A percentile compares a stretch with the other conserved stretches of the same genome.
These are phyloP conservation scores for Daktulosphaira vitifoliae DNA, from an alignment of 1,140 invertebrate genomes.

Conservation along the genomic window DNA sequence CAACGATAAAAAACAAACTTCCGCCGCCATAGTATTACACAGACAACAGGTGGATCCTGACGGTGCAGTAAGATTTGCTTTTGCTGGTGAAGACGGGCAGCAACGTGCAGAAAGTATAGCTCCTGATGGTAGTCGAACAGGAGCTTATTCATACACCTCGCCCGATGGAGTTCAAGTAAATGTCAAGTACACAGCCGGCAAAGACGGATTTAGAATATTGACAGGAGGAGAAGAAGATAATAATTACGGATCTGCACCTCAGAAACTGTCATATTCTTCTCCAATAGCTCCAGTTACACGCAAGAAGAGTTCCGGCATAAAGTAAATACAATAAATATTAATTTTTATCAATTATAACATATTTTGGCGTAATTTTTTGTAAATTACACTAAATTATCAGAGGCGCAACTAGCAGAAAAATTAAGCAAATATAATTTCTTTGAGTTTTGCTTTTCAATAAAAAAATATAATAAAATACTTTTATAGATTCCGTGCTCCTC, in stretches of 20 bases:
- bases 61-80: conserved; percentile 54
- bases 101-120: conserved; percentile 55
- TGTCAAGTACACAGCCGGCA: conserved; percentile 48
- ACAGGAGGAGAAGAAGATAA: conserved; percentile 42
- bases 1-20: no score
- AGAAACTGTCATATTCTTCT: not conserved
- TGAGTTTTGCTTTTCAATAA: no score
- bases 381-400: no score
- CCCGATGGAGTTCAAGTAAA: conserved; percentile 50
- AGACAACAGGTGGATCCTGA: conserved; percentile 46
- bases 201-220: conserved; percentile 44
- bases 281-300: no score
- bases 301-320: not conserved
- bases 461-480: no score
- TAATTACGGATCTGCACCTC: not conserved
- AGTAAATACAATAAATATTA: not conserved
- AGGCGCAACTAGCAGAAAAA: no score
- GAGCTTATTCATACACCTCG: conserved; percentile 56
- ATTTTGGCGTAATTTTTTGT: no score
- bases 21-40: conserved; percentile 42
- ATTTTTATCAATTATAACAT: not conserved
- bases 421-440: no score
- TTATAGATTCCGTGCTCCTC: not conserved
- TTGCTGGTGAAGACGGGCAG: conserved; percentile 56
- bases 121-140: conserved; percentile 54